Base-by-base conservation (phyloP, 2,888 invertebrate genomes). In the Neoitamus cyanurus region DNA sequence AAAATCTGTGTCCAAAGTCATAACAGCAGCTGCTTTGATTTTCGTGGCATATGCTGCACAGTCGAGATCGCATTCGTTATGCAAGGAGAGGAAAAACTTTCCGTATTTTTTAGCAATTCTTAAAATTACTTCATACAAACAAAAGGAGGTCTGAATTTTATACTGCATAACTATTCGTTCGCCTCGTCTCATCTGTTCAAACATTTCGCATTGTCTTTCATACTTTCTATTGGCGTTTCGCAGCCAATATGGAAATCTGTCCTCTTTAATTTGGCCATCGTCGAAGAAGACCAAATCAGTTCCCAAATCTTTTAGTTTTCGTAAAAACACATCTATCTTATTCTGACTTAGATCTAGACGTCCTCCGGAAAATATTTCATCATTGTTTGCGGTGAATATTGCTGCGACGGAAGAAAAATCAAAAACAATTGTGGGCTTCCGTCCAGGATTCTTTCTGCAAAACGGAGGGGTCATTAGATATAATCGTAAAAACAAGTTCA, bases 1-100 rank as follows among this genome's bases (percentile, higher is more conserved):
- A 78, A 86, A 86, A 73, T 86, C 85, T 15, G 86, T 77, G 83
- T 86, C 85, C n/a, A 30, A 25, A 34, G 84, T 68, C 77, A 85
- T 37, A 15, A 86, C 77, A 3, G 85, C 86, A 46, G 84, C 11
- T 30, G 85, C 83, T 1, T 48, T n/a, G 5, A 42, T 30, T 78
- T 80, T 83, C 2, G 37, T 82, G 6, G 86, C 86, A 82, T 78
- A 85, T 25, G 83, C 68, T 9, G 84, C 86, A n/a, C 85, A 37
- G 75, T 86, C 86, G 2, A 73, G 7, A 58, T 85, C 85, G 20
- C 85, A 85, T 78, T 85, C 84, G 46, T 85, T 86, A 20, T 84
- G 46, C 4, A 85, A 34, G 4, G 86, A 85, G 11, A 85, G 36
- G 36, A 77, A 78, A 34, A 86, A 15, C 70, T 84, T 58, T 0